A percentile compares a stretch with the other conserved stretches of the same genome.
These are phyloP conservation scores for Turnix velox DNA, from an alignment of 2,113 vertebrate genomes.

Conservation along the genomic window DNA sequence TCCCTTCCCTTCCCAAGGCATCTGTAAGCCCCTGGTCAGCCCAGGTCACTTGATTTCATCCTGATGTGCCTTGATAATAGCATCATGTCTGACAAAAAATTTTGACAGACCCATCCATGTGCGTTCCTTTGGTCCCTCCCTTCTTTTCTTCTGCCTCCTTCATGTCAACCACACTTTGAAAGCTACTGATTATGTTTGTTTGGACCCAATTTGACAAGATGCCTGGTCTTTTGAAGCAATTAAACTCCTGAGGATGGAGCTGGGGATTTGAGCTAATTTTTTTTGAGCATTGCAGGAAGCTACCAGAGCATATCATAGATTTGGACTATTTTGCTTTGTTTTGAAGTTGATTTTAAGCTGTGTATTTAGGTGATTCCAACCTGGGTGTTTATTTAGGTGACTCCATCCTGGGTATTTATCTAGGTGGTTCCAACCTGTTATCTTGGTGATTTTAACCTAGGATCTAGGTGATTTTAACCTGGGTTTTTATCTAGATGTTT, in stretches of 20 bases:
- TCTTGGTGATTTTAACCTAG: no score
- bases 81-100: slow-evolving; percentile 75
- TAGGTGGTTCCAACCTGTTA: no score
- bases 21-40: slow-evolving; percentile 82
- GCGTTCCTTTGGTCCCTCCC: slow-evolving; percentile 68
- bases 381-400: no score
- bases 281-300: slow-evolving; percentile 69
- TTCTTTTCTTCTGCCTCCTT: slow-evolving; percentile 78
- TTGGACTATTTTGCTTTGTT: slow-evolving; percentile 63
- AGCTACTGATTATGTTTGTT: slow-evolving; percentile 82
- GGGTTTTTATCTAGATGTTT: no score
- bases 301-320: slow-evolving; percentile 73
- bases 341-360: no score
- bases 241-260: slow-evolving; percentile 84
- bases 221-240: slow-evolving; percentile 89
- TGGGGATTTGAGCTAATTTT: slow-evolving; percentile 82
- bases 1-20: slow-evolving; percentile 78
- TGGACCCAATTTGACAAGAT: slow-evolving; percentile 85
- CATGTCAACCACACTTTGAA: slow-evolving; percentile 86
- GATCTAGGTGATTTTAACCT: no score
- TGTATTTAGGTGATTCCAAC: no score
- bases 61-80: slow-evolving; percentile 84
- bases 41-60: slow-evolving; percentile 83
- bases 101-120: slow-evolving; percentile 79
- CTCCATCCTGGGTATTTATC: no score